A percentile compares a stretch with the other conserved stretches of the same genome.
Conservation (phyloP, 2,888 invertebrate species). For the Drosophila tripunctata region DNA sequence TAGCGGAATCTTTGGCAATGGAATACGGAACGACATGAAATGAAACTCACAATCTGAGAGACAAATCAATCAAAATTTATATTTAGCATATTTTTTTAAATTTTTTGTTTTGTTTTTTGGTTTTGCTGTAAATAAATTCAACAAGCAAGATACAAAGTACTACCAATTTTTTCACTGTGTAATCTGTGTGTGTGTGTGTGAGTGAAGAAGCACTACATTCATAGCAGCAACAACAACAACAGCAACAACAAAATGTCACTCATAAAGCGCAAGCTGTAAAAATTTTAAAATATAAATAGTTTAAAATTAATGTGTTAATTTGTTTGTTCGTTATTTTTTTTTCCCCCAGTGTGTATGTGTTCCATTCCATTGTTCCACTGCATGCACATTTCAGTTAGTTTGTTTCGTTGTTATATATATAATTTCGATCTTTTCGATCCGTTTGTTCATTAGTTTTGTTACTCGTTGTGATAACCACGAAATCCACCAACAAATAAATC, state of each 20-base stretch:
- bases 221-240: slow-evolving; percentile 16
- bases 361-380: slow-evolving; percentile 47
- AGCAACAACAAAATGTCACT: slow-evolving; percentile 21
- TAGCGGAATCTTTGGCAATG: slow-evolving; percentile 16
- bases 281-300: not conserved
- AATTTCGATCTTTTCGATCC: slow-evolving; percentile 18
- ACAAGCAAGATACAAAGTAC: too few relatives aligned
- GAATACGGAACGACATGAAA: slow-evolving; percentile 3
- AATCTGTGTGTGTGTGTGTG: slow-evolving; percentile 1
- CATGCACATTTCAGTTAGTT: slow-evolving; percentile 33
- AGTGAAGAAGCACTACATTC: slow-evolving; percentile 18
- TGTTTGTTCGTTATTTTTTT: not conserved
- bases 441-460: slow-evolving; percentile 37
- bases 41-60: slow-evolving; percentile 24
- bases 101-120: too few relatives aligned
- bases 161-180: slow-evolving; percentile 17
- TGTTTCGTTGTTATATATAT: too few relatives aligned
- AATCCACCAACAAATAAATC: not conserved
- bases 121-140: slow-evolving; percentile 29
- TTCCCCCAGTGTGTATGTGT: slow-evolving; percentile 7
- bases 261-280: slow-evolving; percentile 36
- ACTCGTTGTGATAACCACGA: slow-evolving; percentile 32
- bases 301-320: slow-evolving; percentile 1
- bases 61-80: not conserved
- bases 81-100: not conserved